Evolutionary conservation across 1,140 invertebrate genomes (phyloP), one percentile per base, ranked within the genome.

Genomic region (Cotesia vestalis): DNA sequence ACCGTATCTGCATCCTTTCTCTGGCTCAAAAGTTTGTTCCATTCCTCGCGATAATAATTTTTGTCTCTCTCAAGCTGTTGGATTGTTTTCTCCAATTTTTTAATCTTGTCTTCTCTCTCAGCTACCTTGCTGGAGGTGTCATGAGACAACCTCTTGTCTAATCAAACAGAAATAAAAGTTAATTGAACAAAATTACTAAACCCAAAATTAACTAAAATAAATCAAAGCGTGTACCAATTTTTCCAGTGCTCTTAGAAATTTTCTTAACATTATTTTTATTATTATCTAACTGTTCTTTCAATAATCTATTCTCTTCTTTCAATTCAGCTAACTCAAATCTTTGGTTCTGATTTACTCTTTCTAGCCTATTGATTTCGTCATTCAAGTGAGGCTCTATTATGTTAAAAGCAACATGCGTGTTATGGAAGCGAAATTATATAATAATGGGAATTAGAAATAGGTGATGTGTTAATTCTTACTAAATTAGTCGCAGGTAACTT

Each of bases 41-140:
- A 89, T 77, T 90, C 88, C 35, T 84, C 82, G 80, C 81, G 86
- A 57, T 88, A 89, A 78, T 86, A 86, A 75, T 90, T 86, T 53
- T 85, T 84, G 78, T 89, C 89, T n/a, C 77, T 69, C 70, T 85
- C 84, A 40, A 87, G 61, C 68, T 79, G 81, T 62, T 83, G 80
- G 57, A 86, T 78, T 36, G 77, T 76, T 12, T 82, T 80, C 71
- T 83, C 80, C 27, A 83, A 69, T 78, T 86, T 57, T 60, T 11
- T 63, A 3, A 81, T 78, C 67, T 70, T 71, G 14, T 74, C 53
- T 36, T 80, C 70, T 40, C 76, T 77, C 17, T 79, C 78, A 17
- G 74, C 66, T 6, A 76, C 72, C 8, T 40, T 20, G 59, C 76
- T 66, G 34, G 68, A 72, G 20, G 5, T 55, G 53, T 17, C 17